Base-by-base conservation (phyloP, 2,888 invertebrate genomes). In the Eristalinus sepulchralis region DNA sequence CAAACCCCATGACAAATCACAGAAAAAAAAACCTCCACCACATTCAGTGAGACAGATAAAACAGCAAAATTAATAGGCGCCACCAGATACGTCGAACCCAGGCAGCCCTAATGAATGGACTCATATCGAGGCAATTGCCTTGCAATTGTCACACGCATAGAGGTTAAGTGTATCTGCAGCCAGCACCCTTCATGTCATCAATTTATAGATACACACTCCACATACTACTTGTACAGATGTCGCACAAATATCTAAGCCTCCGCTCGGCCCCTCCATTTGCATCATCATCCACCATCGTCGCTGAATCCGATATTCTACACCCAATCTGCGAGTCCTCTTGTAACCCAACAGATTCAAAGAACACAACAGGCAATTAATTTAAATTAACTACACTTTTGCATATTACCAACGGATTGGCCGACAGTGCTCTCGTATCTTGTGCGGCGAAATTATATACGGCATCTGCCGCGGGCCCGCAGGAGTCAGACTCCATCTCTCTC, bases 351-450 rank as follows among this genome's bases (percentile, higher is more conserved):
- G 82, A 86, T 87, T 83, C 83, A 76, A 72, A 67, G 59, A 83
- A 76, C 83, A 87, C 71, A 87, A 87, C 83, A 87, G 63, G 86
- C 86, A 87, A 87, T 87, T 87, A 87, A 87, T 87, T 87, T 87
- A 83, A 87, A 87, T 87, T 87, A 87, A 87, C 75, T 80, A 80
- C 83, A 83, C 80, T 87, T 76, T 83, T 83, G 83, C 87, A 83
- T 87, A 80, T 87, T 79, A 70, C 57, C 63, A 59, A 31, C 55
- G 78, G 57, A 17, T 53, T 70, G 55, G 34, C 62, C 17, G 62
- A 27, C 57, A 27, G 66, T 33, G 22, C 34, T n/a, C 17, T 33
- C 22, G 24, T 57, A 20, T 59, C 10, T 20, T 39, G 55, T 24
- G 55, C 36, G 73, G 39, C 72, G 72, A 80, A 80, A 80, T 84